A percentile compares a stretch with the other conserved stretches of the same genome.
phyloP scores from a whole-genome alignment of 1,140 invertebrate species.

The Pachypsylla venusta region DNA sequence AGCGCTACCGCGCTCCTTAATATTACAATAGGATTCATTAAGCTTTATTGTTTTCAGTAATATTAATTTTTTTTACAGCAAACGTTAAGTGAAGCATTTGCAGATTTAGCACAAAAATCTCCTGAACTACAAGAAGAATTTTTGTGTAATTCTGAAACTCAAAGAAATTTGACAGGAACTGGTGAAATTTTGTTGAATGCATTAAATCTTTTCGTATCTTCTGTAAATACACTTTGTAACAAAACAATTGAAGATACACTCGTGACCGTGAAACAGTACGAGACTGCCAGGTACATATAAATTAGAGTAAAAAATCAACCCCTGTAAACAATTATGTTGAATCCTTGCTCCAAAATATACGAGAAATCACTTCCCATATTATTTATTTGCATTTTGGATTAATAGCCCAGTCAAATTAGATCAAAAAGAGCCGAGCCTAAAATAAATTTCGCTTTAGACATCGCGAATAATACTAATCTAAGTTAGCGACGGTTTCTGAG shows the following conservation, averaged over 20 bases:
- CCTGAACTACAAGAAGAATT: slow-evolving; percentile 91
- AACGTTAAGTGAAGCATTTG: slow-evolving; percentile 74
- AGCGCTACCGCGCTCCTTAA: too few species aligned
- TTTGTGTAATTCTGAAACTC: slow-evolving; percentile 87
- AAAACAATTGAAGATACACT: slow-evolving; percentile 95
- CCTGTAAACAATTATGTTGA: not conserved
- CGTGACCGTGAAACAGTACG: slow-evolving; percentile 82
- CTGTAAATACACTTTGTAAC: slow-evolving; percentile 85
- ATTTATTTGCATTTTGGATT: too few species aligned
- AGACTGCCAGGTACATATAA: slow-evolving; percentile 59
- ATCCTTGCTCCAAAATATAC: too few species aligned
- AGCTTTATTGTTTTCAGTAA: too few species aligned
- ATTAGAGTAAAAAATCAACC: not conserved
- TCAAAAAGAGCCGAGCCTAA: too few species aligned
- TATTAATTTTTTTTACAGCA: slow-evolving; percentile 41
- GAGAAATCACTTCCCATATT: too few species aligned
- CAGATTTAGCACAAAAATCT: slow-evolving; percentile 86
- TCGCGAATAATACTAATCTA: too few species aligned
- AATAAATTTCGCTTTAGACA: too few species aligned
- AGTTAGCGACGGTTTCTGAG: too few species aligned
- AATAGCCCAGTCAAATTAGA: too few species aligned
- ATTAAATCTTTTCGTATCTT: slow-evolving; percentile 90
- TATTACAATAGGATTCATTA: too few species aligned
- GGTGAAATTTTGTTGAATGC: slow-evolving; percentile 81
- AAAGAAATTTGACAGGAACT: slow-evolving; percentile 83